Percentiles rank a stretch among this genome's conserved stretches.
Evolutionary conservation across 2,113 vertebrate genomes (phyloP).

Genomic region (Hyaena hyaena): DNA sequence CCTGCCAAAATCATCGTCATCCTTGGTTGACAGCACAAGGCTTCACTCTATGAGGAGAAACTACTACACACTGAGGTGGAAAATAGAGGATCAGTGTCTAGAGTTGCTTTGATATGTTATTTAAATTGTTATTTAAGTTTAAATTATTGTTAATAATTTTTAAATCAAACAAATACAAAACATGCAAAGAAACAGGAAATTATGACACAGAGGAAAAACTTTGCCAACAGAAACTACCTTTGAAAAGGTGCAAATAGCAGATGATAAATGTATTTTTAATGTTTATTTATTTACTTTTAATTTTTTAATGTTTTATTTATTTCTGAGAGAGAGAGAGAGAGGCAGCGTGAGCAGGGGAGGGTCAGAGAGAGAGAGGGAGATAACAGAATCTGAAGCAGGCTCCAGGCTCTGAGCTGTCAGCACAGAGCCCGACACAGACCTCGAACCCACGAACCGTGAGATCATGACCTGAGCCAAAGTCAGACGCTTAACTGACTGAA

Average conservation of each 20-base stretch:
- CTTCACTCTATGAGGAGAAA: not conserved
- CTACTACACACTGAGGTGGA: not conserved
- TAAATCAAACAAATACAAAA: not conserved
- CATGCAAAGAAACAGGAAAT: not conserved
- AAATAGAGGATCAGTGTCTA: not conserved
- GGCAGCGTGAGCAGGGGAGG: too few species aligned
- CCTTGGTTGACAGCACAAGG: not conserved
- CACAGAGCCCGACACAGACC: too few species aligned
- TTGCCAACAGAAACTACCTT: not conserved
- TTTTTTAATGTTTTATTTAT: too few species aligned
- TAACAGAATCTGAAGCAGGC: too few species aligned
- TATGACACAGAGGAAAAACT: not conserved
- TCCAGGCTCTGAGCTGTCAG: too few species aligned
- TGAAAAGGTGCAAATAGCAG: not conserved
- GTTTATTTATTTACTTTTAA: too few species aligned
- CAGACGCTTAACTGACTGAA: too few species aligned
- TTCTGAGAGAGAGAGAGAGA: too few species aligned
- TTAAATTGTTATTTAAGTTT: not conserved
- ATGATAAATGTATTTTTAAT: not conserved
- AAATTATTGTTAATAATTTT: too few species aligned
- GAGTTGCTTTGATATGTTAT: not conserved
- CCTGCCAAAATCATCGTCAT: not conserved
- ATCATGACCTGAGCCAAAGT: too few species aligned
- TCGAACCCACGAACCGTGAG: too few species aligned
- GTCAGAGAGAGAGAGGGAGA: too few species aligned